These are phyloP conservation scores for Trissolcus brochymenae DNA, from an alignment of 2,888 invertebrate species.

Conservation along the genomic window DNA sequence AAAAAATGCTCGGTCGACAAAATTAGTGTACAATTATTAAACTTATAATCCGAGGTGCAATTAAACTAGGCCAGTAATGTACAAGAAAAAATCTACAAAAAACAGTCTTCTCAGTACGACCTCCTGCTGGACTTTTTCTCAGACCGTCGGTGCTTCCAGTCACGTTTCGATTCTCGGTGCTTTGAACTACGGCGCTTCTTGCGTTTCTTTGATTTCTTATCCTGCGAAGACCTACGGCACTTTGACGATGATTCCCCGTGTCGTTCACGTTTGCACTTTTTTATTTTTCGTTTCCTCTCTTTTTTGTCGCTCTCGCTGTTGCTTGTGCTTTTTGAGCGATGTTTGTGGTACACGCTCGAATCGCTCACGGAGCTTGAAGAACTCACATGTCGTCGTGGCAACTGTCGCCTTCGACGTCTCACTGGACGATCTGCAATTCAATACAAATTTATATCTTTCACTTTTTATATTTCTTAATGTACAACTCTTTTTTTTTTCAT, in stretches of 20 bases:
- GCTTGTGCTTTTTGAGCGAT: slow-evolving; percentile 2
- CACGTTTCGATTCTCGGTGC: slow-evolving; percentile 5
- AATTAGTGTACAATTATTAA: background rate
- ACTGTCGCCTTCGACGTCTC: background rate
- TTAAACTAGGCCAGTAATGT: slow-evolving; percentile 1
- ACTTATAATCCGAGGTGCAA: background rate
- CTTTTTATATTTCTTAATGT: background rate
- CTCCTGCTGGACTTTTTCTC: slow-evolving; percentile 58
- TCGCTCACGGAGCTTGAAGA: slow-evolving; percentile 7
- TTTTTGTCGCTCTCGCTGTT: slow-evolving; percentile 11
- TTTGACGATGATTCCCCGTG: slow-evolving; percentile 42
- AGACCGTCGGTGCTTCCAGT: slow-evolving; percentile 48
- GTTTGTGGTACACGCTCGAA: slow-evolving; percentile 1
- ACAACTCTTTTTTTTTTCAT: too few species aligned
- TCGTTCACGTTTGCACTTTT: slow-evolving; percentile 36
- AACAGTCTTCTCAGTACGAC: slow-evolving; percentile 35
- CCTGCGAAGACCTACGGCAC: slow-evolving; percentile 61
- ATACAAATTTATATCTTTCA: background rate
- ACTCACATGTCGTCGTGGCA: background rate
- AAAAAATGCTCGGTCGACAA: slow-evolving; percentile 11
- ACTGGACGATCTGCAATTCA: background rate
- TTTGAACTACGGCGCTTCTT: slow-evolving; percentile 55
- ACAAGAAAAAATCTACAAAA: background rate
- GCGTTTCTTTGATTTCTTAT: slow-evolving; percentile 61
- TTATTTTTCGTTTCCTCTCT: slow-evolving; percentile 23